Base-by-base conservation (phyloP, 2,113 vertebrate species). In the Callocephalon fimbriatum region DNA sequence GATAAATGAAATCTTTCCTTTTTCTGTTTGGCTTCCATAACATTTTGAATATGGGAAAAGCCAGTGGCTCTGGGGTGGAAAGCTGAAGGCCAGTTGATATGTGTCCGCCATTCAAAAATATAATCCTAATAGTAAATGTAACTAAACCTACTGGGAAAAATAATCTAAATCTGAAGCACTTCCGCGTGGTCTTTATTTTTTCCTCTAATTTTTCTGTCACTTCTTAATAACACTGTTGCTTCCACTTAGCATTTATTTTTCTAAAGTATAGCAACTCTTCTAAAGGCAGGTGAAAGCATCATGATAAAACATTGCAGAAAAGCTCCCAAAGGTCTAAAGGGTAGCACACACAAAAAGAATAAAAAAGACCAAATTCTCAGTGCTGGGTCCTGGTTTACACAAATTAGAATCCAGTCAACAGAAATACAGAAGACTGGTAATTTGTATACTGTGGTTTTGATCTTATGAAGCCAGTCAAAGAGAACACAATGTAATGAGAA, bases 51-150 rank as follows among this genome's bases (percentile, higher is more conserved):
- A 53, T 58, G 70, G 73, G 54, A 89, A 91, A 63, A 59, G 66
- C 61, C 8, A 6, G 1, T 71, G n/a, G 65, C 66, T 82, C 20
- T 85, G 63, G 62, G 65, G 32, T 95, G 26, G 23, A 92, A 90
- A 67, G 56, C 79, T 91, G 83, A 92, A 95, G 48, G 45, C 42
- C 3, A 93, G 54, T 38, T 92, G 70, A 71, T 78, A 42, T 67
- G 42, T 62, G 80, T 88, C 94, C 91, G 79, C 82, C 84, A 38
- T 87, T 95, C 50, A 76, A 40, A 53, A 92, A 45, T 78, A 61
- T 75, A 93, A 90, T 84, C 79, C 70, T 90, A 13, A 95, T 95
- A 92, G 61, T 77, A 71, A 94, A 88, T 76, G 44, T 77, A 94
- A 77, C 50, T 93, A 77, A 86, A 93, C 50, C 78, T 91, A 77